Percentiles rank a stretch among this genome's conserved stretches.
These are phyloP conservation scores for Limnephilus marmoratus DNA, from an alignment of 2,888 invertebrate species.

Conservation along the genomic window DNA sequence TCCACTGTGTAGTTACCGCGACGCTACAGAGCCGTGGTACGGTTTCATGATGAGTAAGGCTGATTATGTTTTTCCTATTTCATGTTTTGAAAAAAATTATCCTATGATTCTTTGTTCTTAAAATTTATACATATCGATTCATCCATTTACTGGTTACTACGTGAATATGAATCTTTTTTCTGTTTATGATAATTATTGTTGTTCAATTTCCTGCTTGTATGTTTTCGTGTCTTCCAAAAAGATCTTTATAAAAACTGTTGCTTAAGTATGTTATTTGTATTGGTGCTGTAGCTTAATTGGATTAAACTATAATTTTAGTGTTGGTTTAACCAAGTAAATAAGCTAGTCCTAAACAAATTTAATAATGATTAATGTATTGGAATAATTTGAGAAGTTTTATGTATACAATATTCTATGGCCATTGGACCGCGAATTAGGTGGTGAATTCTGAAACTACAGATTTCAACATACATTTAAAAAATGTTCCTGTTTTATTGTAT, in stretches of 20 bases:
- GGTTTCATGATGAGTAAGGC: no score
- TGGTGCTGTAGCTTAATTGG: conserved; percentile 21
- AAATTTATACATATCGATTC: background rate
- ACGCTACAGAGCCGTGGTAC: no score
- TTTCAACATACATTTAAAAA: background rate
- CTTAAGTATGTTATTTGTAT: background rate
- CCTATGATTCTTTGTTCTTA: background rate
- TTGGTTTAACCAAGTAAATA: conserved; percentile 18
- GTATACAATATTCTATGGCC: background rate
- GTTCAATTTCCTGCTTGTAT: background rate
- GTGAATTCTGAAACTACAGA: background rate
- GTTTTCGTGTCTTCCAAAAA: conserved; percentile 10
- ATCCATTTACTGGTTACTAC: background rate
- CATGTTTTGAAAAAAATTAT: background rate
- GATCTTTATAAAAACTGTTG: background rate
- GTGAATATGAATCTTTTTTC: background rate
- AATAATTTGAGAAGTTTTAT: background rate
- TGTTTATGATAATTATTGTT: background rate
- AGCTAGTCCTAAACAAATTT: conserved; percentile 11
- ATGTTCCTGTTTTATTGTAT: background rate
- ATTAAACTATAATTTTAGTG: background rate
- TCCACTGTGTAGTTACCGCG: no score
- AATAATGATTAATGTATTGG: background rate
- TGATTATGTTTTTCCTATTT: background rate
- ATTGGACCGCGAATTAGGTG: background rate